Evolutionary conservation across 2,888 invertebrate genomes (phyloP).

Genomic region (Bellardia bayeri): DNA sequence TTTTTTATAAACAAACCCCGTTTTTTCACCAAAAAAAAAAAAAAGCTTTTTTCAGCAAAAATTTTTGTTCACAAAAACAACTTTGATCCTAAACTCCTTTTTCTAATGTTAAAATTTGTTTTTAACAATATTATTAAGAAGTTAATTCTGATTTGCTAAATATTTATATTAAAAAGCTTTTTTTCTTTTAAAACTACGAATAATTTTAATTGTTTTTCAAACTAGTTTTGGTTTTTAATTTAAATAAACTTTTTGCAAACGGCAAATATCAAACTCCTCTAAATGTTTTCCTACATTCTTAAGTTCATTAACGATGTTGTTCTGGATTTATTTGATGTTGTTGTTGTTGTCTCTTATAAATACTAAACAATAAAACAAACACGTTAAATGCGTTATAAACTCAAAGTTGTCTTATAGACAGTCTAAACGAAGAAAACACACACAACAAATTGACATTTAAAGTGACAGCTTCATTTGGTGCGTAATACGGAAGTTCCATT

Average conservation of each 20-base stretch:
- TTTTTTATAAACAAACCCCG: no score
- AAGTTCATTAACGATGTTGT: background rate
- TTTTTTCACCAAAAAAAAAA: no score
- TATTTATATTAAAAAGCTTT: no score
- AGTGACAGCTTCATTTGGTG: slow-evolving; percentile 79
- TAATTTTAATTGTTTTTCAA: no score
- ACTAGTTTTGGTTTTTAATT: background rate
- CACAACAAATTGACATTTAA: slow-evolving; percentile 78
- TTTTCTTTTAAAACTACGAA: no score
- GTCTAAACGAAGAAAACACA: slow-evolving; percentile 19
- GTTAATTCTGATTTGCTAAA: no score
- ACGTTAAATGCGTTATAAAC: slow-evolving; percentile 17
- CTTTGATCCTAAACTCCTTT: no score
- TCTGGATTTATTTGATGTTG: background rate
- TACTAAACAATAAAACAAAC: background rate
- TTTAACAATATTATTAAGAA: no score
- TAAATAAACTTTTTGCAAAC: background rate
- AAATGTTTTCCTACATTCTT: slow-evolving; percentile 24
- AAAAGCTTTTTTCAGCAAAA: no score
- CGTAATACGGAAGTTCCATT: slow-evolving; percentile 75
- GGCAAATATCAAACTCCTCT: background rate
- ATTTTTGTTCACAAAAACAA: no score
- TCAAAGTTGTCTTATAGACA: slow-evolving; percentile 2
- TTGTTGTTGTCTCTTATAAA: background rate
- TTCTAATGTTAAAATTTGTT: no score